Conservation (phyloP, 2,797 vertebrate species). For the Falco concolor region DNA sequence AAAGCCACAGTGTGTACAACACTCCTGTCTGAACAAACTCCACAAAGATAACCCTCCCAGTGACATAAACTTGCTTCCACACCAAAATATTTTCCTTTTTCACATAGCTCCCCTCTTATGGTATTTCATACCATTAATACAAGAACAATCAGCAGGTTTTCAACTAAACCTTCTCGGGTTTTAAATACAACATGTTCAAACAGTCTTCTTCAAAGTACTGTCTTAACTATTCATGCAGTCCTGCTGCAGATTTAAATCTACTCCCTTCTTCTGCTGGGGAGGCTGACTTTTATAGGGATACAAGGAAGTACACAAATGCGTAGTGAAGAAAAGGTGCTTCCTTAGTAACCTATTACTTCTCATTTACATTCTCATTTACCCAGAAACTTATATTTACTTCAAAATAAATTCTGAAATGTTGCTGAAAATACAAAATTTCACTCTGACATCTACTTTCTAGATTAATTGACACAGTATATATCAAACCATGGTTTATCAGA, state of each 20-base stretch:
- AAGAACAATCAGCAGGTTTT: background rate
- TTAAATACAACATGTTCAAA: background rate
- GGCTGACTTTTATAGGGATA: background rate
- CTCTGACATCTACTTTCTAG: background rate
- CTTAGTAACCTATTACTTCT: background rate
- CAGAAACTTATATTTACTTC: background rate
- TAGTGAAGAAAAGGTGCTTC: background rate
- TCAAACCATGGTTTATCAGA: constrained; percentile 7
- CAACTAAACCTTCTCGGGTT: background rate
- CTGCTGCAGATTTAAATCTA: background rate
- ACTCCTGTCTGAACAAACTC: background rate
- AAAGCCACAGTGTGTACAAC: background rate
- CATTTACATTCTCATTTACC: background rate
- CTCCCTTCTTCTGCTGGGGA: background rate
- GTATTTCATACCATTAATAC: background rate
- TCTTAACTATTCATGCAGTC: background rate
- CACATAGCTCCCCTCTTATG: background rate
- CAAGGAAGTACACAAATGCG: background rate
- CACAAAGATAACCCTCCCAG: background rate
- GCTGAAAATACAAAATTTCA: background rate
- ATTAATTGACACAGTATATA: background rate
- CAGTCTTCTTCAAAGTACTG: background rate
- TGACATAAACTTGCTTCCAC: background rate
- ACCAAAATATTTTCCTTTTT: background rate
- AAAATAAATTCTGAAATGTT: background rate